Evolutionary conservation across 2,113 vertebrate genomes (phyloP).

Genomic region (Burhinus bistriatus): DNA sequence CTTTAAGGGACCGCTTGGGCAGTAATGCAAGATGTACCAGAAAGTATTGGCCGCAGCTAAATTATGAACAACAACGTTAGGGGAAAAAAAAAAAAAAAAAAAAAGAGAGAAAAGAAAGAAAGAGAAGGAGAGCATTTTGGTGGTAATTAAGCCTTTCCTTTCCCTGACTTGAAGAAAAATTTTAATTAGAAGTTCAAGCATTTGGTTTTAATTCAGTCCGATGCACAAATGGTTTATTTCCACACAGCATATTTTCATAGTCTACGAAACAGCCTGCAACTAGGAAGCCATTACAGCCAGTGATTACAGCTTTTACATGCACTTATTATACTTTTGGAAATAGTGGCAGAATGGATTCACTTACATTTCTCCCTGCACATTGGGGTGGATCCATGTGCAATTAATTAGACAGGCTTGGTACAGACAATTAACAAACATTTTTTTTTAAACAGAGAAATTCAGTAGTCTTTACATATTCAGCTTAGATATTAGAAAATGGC

Average conservation of each 20-base stretch:
- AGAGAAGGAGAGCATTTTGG: background rate
- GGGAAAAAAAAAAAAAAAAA: no score
- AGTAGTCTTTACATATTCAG: background rate
- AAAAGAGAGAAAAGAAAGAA: background rate
- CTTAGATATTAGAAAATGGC: background rate
- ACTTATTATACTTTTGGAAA: slow-evolving; percentile 26
- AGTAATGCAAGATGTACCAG: background rate
- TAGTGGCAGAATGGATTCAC: slow-evolving; percentile 2
- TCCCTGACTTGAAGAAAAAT: slow-evolving; percentile 20
- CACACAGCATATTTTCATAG: slow-evolving; percentile 47
- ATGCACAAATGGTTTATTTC: slow-evolving; percentile 67
- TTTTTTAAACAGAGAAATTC: background rate
- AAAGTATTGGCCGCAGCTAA: background rate
- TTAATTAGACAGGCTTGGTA: slow-evolving; percentile 42
- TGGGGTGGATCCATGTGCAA: slow-evolving; percentile 26
- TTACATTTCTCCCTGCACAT: background rate
- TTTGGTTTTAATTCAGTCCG: slow-evolving; percentile 66
- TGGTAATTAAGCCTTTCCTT: slow-evolving; percentile 48
- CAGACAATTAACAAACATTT: slow-evolving; percentile 22
- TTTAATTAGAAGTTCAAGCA: slow-evolving; percentile 57
- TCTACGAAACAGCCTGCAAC: slow-evolving; percentile 34
- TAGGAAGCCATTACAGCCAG: slow-evolving; percentile 57
- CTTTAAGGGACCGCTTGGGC: background rate
- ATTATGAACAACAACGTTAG: background rate
- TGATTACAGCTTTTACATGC: slow-evolving; percentile 60